Evolutionary conservation across 1,140 invertebrate genomes (phyloP).

Genomic region (Tetramorium simillimum): DNA sequence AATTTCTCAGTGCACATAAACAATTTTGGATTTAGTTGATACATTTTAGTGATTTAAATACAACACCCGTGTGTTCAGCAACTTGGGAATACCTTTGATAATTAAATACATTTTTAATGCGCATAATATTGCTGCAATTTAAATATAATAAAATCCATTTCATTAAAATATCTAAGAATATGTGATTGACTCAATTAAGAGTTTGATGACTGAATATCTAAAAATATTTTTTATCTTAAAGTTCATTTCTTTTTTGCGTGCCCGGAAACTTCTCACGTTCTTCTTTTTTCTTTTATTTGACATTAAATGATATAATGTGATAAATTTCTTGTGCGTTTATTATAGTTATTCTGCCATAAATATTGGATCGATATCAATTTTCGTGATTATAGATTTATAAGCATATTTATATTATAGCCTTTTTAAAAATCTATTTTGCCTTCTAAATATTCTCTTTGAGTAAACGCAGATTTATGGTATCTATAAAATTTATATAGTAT

Average conservation of each 20-base stretch:
- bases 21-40: constrained; percentile 15
- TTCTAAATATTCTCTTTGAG: background rate
- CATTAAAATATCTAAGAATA: background rate
- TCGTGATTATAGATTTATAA: background rate
- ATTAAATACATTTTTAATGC: constrained; percentile 18
- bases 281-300: background rate
- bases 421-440: background rate
- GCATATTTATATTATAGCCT: background rate
- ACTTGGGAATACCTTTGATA: background rate
- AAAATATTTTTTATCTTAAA: background rate
- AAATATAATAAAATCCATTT: background rate
- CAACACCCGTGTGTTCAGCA: background rate
- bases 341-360: background rate
- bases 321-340: background rate
- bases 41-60: constrained; percentile 17
- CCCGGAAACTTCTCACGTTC: background rate
- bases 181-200: constrained; percentile 39
- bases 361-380: background rate
- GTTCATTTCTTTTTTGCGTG: background rate
- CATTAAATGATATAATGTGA: background rate
- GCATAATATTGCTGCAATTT: background rate
- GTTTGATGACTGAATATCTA: background rate
- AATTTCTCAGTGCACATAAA: constrained; percentile 5
- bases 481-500: background rate
- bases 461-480: background rate